Percentiles rank a stretch among this genome's conserved stretches.
These are phyloP conservation scores for Lysiphlebus fabarum DNA, from an alignment of 1,140 invertebrate genomes.

Conservation along the genomic window DNA sequence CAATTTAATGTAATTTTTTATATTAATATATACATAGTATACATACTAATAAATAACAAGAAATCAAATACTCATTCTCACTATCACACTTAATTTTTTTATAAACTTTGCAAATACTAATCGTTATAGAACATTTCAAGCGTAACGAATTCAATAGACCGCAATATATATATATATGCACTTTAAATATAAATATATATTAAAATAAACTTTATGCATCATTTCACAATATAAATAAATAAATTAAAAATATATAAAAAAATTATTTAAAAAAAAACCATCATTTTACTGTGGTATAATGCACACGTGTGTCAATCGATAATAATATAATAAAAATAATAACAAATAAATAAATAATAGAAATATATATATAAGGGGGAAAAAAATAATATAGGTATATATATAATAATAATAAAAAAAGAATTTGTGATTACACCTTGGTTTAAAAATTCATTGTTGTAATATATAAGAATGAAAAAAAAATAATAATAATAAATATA, in stretches of 20 bases:
- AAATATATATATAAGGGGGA: neutral
- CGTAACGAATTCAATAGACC: conserved; percentile 18
- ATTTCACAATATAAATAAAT: neutral
- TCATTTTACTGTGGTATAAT: conserved; percentile 12
- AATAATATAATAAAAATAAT: conserved; percentile 13
- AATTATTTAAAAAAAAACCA: conserved; percentile 12
- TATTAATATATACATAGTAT: no score
- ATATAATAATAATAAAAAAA: conserved; percentile 9
- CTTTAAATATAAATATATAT: conserved; percentile 1
- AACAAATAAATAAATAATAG: conserved; percentile 1
- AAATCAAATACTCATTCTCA: conserved; percentile 3
- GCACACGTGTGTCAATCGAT: conserved; percentile 17
- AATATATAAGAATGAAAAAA: conserved; percentile 25
- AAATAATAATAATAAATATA: conserved; percentile 10
- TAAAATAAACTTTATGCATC: conserved; percentile 1
- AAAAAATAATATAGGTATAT: conserved; percentile 4
- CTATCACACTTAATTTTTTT: conserved; percentile 10
- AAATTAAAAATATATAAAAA: neutral
- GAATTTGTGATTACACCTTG: conserved; percentile 22
- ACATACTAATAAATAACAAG: neutral
- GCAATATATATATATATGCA: neutral
- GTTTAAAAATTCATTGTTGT: conserved; percentile 25
- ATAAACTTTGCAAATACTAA: conserved; percentile 18
- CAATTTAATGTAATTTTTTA: conserved; percentile 25
- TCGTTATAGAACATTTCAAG: conserved; percentile 11